Evolutionary conservation across 2,888 invertebrate genomes (phyloP).

Genomic region (Ophioninae sp.): DNA sequence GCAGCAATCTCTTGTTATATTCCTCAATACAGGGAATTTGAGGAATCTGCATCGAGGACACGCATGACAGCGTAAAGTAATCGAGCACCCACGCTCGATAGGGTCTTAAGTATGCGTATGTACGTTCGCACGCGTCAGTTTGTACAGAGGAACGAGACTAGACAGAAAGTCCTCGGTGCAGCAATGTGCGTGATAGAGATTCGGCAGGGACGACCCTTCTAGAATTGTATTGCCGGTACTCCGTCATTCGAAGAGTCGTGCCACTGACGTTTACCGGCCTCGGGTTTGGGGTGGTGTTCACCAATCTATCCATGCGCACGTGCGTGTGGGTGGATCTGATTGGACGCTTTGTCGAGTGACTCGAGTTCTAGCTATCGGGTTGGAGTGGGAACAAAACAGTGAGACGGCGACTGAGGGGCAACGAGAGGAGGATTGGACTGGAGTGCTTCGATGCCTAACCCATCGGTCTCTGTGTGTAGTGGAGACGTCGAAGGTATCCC

Average conservation of each 20-base stretch:
- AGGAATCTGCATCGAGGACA: slow-evolving; percentile 36
- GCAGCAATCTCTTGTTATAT: slow-evolving; percentile 1
- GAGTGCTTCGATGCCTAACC: slow-evolving; percentile 52
- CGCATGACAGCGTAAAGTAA: slow-evolving; percentile 69
- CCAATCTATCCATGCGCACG: background rate
- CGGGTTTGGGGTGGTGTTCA: slow-evolving; percentile 59
- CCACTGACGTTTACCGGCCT: slow-evolving; percentile 77
- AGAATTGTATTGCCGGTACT: slow-evolving; percentile 73
- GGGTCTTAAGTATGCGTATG: slow-evolving; percentile 38
- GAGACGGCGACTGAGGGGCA: slow-evolving; percentile 45
- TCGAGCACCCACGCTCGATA: slow-evolving; percentile 74
- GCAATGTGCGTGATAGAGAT: slow-evolving; percentile 11
- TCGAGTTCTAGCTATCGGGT: slow-evolving; percentile 65
- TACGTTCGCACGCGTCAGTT: background rate
- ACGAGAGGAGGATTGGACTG: slow-evolving; percentile 31
- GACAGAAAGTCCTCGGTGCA: slow-evolving; percentile 42
- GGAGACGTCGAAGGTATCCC: slow-evolving; percentile 22
- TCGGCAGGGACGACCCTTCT: slow-evolving; percentile 57
- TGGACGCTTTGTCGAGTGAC: slow-evolving; percentile 63
- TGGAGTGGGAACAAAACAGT: slow-evolving; percentile 52
- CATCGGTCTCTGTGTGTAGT: slow-evolving; percentile 43
- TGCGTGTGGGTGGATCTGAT: slow-evolving; percentile 28
- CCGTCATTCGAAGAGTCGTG: slow-evolving; percentile 73
- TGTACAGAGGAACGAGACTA: slow-evolving; percentile 36
- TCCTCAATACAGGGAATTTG: background rate